Percentiles rank a stretch among this genome's conserved stretches.
Evolutionary conservation across 2,888 invertebrate genomes (phyloP).

Genomic region (Psylliodes chrysocephalus): DNA sequence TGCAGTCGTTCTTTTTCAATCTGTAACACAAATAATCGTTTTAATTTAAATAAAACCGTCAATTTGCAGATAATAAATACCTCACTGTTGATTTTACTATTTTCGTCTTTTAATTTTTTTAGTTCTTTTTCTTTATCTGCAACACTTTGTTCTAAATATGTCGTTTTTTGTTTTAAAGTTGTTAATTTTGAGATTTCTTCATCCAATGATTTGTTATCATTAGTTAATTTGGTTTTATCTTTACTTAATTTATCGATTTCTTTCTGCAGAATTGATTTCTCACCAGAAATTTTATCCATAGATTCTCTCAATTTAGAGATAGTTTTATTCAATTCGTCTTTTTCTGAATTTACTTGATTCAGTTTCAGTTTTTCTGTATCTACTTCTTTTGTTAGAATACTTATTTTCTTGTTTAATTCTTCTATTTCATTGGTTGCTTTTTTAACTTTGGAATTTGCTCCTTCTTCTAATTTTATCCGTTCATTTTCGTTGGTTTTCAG

Average conservation of each 20-base stretch:
- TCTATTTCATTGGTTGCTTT: constrained; percentile 61
- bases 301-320: constrained; percentile 64
- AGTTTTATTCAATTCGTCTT: constrained; percentile 66
- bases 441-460: constrained; percentile 59
- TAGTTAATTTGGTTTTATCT: constrained; percentile 63
- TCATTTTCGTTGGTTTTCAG: constrained; percentile 70
- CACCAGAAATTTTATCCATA: constrained; percentile 70
- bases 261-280: constrained; percentile 67
- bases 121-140: constrained; percentile 73
- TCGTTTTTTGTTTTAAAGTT: constrained; percentile 71
- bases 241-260: constrained; percentile 66
- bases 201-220: constrained; percentile 69
- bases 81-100: constrained; percentile 69
- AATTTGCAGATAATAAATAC: constrained; percentile 57
- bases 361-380: constrained; percentile 67
- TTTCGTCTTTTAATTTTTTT: constrained; percentile 71
- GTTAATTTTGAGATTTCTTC: constrained; percentile 62
- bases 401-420: constrained; percentile 67
- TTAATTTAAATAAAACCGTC: constrained; percentile 8
- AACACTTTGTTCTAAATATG: constrained; percentile 73
- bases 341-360: constrained; percentile 66
- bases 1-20: constrained; percentile 58
- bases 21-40: constrained; percentile 58
- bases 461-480: constrained; percentile 66
- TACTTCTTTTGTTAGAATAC: constrained; percentile 66